These are phyloP conservation scores for Drosophila virilis DNA, from an alignment of 1,140 invertebrate species.

Conservation along the genomic window DNA sequence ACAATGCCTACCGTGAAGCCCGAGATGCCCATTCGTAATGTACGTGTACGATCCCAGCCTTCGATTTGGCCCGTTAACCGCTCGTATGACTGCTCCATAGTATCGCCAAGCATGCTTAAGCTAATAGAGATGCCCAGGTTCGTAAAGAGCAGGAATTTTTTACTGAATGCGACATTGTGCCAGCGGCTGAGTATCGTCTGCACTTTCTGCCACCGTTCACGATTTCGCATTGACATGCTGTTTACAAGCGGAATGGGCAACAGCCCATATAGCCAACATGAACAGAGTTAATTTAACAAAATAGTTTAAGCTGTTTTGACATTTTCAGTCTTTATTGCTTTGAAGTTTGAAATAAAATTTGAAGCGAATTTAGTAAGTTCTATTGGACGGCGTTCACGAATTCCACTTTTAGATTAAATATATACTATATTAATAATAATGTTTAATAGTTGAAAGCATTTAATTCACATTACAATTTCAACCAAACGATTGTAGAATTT, in stretches of 20 bases:
- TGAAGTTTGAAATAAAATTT: background rate
- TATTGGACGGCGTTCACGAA: no score
- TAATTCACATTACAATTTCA: no score
- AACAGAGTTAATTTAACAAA: slow-evolving; percentile 21
- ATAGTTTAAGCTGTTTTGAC: background rate
- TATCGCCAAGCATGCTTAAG: slow-evolving; percentile 91
- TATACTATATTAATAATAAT: no score
- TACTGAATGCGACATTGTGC: slow-evolving; percentile 86
- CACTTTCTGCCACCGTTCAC: slow-evolving; percentile 26
- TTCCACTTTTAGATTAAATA: no score
- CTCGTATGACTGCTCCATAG: slow-evolving; percentile 93
- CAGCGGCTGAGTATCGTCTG: slow-evolving; percentile 1
- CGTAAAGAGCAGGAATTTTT: slow-evolving; percentile 91
- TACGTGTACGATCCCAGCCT: slow-evolving; percentile 88
- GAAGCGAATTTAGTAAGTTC: no score
- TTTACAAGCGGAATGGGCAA: background rate
- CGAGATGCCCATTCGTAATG: slow-evolving; percentile 90
- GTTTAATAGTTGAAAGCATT: no score
- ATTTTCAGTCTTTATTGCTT: slow-evolving; percentile 5
- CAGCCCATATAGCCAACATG: slow-evolving; percentile 10
- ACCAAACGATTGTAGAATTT: no score
- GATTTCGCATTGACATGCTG: slow-evolving; percentile 37
- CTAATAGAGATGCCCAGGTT: slow-evolving; percentile 91
- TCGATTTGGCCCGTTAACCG: slow-evolving; percentile 87
- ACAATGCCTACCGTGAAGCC: slow-evolving; percentile 90